A percentile compares a stretch with the other conserved stretches of the same genome.
phyloP scores from a whole-genome alignment of 2,113 vertebrate genomes.

The Myxocyprinus asiaticus region DNA sequence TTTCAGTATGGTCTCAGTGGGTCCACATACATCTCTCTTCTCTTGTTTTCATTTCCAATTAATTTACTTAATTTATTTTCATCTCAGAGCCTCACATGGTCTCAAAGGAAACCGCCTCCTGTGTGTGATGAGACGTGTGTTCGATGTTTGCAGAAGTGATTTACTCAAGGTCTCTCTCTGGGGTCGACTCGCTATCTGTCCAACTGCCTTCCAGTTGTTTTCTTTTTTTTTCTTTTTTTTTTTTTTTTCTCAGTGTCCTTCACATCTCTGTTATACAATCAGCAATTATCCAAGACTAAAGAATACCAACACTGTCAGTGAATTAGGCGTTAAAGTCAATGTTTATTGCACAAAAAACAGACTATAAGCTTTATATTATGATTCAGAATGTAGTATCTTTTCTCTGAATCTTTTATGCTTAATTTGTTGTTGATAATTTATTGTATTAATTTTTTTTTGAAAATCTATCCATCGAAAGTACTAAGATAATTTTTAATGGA shows the following conservation, averaged over 20 bases:
- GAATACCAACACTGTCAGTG: too few relatives aligned
- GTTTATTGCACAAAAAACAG: too few relatives aligned
- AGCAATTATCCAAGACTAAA: conserved; percentile 16
- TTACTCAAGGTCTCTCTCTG: conserved; percentile 61
- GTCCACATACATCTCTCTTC: conserved; percentile 51
- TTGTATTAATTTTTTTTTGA: too few relatives aligned
- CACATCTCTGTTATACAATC: conserved; percentile 58
- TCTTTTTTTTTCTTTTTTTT: conserved; percentile 36
- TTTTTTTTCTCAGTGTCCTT: conserved; percentile 60
- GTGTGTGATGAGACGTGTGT: conserved; percentile 47
- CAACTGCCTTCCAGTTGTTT: conserved; percentile 7
- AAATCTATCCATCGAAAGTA: too few relatives aligned
- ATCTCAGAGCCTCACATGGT: conserved; percentile 49
- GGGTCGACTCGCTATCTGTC: conserved; percentile 38
- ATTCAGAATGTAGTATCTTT: too few relatives aligned
- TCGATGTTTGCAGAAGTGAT: conserved; percentile 63
- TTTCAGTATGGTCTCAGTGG: too few relatives aligned
- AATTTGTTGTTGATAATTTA: too few relatives aligned
- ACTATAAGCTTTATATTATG: too few relatives aligned
- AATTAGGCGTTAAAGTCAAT: too few relatives aligned
- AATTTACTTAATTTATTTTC: conserved; percentile 68
- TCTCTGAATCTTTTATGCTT: too few relatives aligned
- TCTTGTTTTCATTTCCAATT: conserved; percentile 69
- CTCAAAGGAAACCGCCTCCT: conserved; percentile 48
- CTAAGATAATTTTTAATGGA: too few relatives aligned